Base-by-base conservation (phyloP, 2,797 vertebrate species). In the Perodicticus potto region DNA sequence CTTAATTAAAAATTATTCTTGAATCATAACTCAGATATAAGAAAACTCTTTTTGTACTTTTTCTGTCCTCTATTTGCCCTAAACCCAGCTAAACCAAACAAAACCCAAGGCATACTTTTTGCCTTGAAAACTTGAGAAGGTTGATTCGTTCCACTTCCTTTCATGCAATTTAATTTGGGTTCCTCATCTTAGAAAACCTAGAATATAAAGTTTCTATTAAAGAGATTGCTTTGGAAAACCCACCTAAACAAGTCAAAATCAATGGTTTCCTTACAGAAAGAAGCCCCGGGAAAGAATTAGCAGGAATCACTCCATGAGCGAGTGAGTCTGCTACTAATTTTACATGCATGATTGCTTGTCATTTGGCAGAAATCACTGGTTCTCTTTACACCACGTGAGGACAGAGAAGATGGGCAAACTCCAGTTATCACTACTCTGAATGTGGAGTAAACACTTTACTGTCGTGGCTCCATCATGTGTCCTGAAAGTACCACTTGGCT, bases 311-410 rank as follows among this genome's bases (percentile, higher is more conserved):
- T 95, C 7, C 76, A 59, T 53, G n/a, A 83, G 77, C 53, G 32
- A 83, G 77, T 94, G 95, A 1, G 23, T 96, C 95, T 97, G 96
- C 96, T 98, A 65, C 97, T 96, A 82, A 78, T 96, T 98, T 98
- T 97, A 20, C 95, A 94, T 96, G 96, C 97, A 93, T 97, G 92
- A 93, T 85, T 97, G 97, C 93, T 96, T 97, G 91, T 98, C 95
- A 94, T 78, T 95, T 87, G 96, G 74, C 93, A 97, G 94, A 98
- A 98, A 98, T 97, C 98, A 97, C 91, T 98, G 96, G 55, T 83
- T 97, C 85, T 69, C 74, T 97, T 97, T 87, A 93, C 92, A 95
- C 69, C n/a, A 86, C 10, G 45, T 77, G 95, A 49, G 45, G 95
- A 14, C 53, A 7, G 93, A 97, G 95, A 95, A 94, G 94, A 91